These are phyloP conservation scores for Drosophila orosa DNA, from an alignment of 1,140 invertebrate genomes.

Conservation along the genomic window DNA sequence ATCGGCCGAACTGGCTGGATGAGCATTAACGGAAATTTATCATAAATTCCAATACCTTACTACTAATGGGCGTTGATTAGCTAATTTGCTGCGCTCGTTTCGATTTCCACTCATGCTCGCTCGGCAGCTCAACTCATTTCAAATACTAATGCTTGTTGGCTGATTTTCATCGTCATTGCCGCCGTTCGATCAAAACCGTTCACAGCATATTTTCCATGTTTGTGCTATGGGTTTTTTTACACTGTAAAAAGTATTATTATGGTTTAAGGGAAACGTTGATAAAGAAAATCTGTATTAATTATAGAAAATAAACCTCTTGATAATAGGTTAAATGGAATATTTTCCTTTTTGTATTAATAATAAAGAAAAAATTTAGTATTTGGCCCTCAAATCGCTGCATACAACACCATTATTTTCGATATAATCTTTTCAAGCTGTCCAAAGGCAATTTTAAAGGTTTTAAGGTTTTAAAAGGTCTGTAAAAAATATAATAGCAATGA, in stretches of 20 bases:
- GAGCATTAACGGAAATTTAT: constrained; percentile 78
- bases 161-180: constrained; percentile 51
- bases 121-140: constrained; percentile 67
- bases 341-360: too few relatives aligned
- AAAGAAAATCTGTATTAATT: neutral
- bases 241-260: neutral
- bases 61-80: constrained; percentile 82
- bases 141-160: constrained; percentile 64
- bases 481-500: too few relatives aligned
- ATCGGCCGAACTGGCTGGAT: constrained; percentile 19
- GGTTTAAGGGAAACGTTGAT: too few relatives aligned
- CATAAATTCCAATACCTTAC: constrained; percentile 78
- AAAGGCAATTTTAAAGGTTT: too few relatives aligned
- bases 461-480: too few relatives aligned
- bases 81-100: constrained; percentile 82
- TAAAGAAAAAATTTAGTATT: too few relatives aligned
- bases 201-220: constrained; percentile 60
- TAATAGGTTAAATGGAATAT: too few relatives aligned
- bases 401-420: too few relatives aligned
- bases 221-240: neutral
- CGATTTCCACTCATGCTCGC: constrained; percentile 61
- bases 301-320: neutral
- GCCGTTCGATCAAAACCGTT: constrained; percentile 72
- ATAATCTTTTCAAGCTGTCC: too few relatives aligned
- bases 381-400: too few relatives aligned